Conservation (phyloP, 2,797 vertebrate species). For the Oceanodroma leucorhoa region DNA sequence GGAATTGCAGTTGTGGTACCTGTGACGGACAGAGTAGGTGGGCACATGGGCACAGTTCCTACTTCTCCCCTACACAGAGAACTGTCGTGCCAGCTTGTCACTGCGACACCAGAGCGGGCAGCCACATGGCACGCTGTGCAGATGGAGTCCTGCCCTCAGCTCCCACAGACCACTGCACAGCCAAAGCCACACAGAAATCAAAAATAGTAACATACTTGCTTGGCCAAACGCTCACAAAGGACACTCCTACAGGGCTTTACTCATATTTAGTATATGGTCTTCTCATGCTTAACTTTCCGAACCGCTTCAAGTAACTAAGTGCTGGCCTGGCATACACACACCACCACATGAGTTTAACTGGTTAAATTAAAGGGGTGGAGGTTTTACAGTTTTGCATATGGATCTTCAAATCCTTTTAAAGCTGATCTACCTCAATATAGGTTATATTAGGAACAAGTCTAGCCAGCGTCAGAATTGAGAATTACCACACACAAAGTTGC, state of each 20-base stretch:
- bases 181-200: neutral
- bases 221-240: neutral
- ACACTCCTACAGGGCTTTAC: neutral
- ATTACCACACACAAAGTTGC: neutral
- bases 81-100: accelerated
- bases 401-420: neutral
- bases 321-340: neutral
- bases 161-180: neutral
- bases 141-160: neutral
- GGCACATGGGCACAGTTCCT: neutral
- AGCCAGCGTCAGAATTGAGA: neutral
- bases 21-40: neutral
- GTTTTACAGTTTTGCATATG: neutral
- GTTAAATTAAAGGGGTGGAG: neutral
- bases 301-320: neutral
- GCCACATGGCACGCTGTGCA: accelerated
- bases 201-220: neutral
- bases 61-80: neutral
- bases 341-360: neutral
- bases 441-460: neutral
- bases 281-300: neutral
- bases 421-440: neutral
- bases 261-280: neutral
- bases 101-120: neutral
- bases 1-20: neutral